Conservation (phyloP, 2,113 vertebrate species). For the Thryonomys swinderianus region DNA sequence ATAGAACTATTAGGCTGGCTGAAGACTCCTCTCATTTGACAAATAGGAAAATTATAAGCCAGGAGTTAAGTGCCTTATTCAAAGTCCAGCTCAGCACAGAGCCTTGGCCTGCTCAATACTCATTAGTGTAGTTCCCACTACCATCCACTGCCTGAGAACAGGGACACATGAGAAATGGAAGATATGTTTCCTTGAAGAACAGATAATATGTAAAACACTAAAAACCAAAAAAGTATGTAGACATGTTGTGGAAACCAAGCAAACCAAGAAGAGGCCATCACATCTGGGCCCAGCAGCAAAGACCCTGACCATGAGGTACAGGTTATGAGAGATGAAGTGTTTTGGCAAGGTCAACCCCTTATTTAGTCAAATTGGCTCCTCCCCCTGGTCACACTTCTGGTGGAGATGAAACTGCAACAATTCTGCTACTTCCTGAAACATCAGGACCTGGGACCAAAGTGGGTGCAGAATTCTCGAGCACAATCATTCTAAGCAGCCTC, state of each 20-base stretch:
- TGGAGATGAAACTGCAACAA: background rate
- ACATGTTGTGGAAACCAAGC: background rate
- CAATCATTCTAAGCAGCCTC: background rate
- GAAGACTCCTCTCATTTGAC: conserved; percentile 11
- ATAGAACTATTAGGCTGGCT: background rate
- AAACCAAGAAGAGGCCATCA: background rate
- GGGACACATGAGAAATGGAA: background rate
- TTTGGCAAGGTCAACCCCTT: background rate
- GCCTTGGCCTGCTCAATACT: background rate
- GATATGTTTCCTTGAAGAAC: conserved; percentile 7
- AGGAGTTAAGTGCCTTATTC: conserved; percentile 1
- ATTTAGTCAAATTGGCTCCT: background rate
- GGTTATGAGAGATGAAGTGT: background rate
- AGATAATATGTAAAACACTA: background rate
- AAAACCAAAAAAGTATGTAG: background rate
- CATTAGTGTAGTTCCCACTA: background rate
- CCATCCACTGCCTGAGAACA: background rate
- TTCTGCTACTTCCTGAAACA: background rate
- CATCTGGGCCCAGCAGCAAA: background rate
- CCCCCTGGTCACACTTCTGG: background rate
- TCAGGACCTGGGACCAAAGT: background rate
- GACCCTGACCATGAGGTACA: background rate
- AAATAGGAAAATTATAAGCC: background rate
- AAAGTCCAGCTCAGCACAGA: conserved; percentile 14
- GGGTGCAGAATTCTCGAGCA: background rate